Evolutionary conservation across 2,888 invertebrate species (phyloP).

Genomic region (Leptarthrus brevirostris): DNA sequence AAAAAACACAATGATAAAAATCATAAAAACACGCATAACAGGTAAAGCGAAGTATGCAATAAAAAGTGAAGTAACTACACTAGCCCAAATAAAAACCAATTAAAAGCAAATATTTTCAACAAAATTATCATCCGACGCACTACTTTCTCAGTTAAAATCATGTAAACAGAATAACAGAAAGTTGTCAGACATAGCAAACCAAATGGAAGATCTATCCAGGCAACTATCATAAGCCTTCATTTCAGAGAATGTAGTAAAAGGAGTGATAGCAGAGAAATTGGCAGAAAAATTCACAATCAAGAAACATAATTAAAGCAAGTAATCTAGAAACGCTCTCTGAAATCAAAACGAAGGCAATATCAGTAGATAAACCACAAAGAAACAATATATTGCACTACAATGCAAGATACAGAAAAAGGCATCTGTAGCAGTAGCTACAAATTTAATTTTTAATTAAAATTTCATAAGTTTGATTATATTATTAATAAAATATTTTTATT

Average conservation of each 20-base stretch:
- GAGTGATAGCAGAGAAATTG: neutral
- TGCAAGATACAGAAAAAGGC: too few species aligned
- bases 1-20: too few species aligned
- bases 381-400: too few species aligned
- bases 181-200: neutral
- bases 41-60: neutral
- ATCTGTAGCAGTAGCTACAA: too few species aligned
- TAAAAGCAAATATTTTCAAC: neutral
- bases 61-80: neutral
- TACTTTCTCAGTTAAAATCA: slow-evolving; percentile 1
- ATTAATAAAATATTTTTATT: too few species aligned
- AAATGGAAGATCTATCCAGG: slow-evolving; percentile 20
- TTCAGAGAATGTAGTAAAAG: slow-evolving; percentile 5
- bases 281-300: slow-evolving; percentile 18
- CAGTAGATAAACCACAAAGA: too few species aligned
- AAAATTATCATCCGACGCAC: slow-evolving; percentile 28
- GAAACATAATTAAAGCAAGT: too few species aligned
- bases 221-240: slow-evolving; percentile 9
- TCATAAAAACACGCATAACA: too few species aligned
- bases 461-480: too few species aligned
- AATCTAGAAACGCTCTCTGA: too few species aligned
- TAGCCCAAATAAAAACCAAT: neutral
- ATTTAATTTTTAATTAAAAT: too few species aligned
- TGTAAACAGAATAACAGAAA: neutral
- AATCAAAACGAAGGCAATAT: too few species aligned